Evolutionary conservation across 2,113 vertebrate genomes (phyloP), one percentile per base, ranked within the genome.

Genomic region (Petromus typicus): DNA sequence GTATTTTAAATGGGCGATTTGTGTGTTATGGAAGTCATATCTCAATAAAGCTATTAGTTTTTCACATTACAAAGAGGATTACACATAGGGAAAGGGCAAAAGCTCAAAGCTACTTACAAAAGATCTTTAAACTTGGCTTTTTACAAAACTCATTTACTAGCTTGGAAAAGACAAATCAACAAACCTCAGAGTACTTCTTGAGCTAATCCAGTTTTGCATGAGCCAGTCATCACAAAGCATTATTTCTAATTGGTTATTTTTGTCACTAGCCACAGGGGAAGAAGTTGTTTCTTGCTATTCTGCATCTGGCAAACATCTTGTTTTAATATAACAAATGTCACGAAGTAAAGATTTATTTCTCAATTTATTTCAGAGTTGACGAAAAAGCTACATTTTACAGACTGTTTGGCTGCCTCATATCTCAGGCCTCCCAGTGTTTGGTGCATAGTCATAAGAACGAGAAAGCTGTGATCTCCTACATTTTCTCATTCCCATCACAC

Each of bases 291-390:
- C 80, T 96, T 89, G 56, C 66, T 96, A 66, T 94, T 96, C 63
- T 79, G 57, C 92, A 96, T 96, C 92, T 96, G 87, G 93, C 30
- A 92, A 90, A 87, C 79, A 93, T 95, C 88, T 97, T 86, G 66
- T 95, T 97, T 96, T 32, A 18, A 95, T 95, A 90, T 95, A 97
- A 94, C 66, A 98, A 96, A 91, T 93, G 85, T 95, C 95, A 96
- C 59, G 81, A 96, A 96, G 56, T 86, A 86, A 93, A 94, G 78
- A 98, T 95, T 93, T 96, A 96, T 97, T 90, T 92, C 54, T 82
- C 86, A 23, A 93, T 89, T 96, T 85, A 59, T 73, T 92, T 96
- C 90, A 82, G 75, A 90, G 32, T 32, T 79, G 27, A 88, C 63
- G 69, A 67, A 88, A 94, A 86, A 90, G 6, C 82, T 86, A 63